Conservation (phyloP, 2,888 invertebrate species). For the Drosophila ezoana region DNA sequence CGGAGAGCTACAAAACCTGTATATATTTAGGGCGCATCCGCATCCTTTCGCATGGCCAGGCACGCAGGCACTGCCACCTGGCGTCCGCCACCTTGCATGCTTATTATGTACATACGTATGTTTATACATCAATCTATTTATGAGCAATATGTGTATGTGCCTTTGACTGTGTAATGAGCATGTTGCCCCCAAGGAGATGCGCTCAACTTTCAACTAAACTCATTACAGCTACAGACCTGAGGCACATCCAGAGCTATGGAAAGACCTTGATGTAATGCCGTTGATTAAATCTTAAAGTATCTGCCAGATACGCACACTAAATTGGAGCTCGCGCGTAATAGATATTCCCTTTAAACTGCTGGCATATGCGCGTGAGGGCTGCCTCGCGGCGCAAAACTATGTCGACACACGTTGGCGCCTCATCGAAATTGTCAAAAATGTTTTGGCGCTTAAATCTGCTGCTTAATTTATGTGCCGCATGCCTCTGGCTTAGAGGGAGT, state of each 20-base stretch:
- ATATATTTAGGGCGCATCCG: slow-evolving; percentile 55
- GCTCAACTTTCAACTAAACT: slow-evolving; percentile 44
- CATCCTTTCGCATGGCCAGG: slow-evolving; percentile 62
- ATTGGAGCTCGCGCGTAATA: slow-evolving; percentile 31
- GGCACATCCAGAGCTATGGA: slow-evolving; percentile 8
- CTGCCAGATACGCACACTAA: slow-evolving; percentile 41
- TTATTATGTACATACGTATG: slow-evolving; percentile 25
- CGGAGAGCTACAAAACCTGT: slow-evolving; percentile 38
- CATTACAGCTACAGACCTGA: slow-evolving; percentile 48
- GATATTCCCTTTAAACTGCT: slow-evolving; percentile 21
- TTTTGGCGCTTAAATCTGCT: slow-evolving; percentile 49
- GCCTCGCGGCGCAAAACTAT: slow-evolving; percentile 38
- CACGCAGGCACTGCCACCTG: slow-evolving; percentile 25
- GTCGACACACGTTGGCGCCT: slow-evolving; percentile 58
- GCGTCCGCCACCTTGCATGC: slow-evolving; percentile 48
- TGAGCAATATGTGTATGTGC: slow-evolving; percentile 36
- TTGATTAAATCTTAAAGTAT: slow-evolving; percentile 61
- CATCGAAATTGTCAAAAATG: slow-evolving; percentile 70
- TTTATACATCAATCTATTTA: slow-evolving; percentile 18
- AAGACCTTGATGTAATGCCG: slow-evolving; percentile 49
- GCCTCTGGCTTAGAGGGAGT: slow-evolving; percentile 6
- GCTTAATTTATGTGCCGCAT: slow-evolving; percentile 60
- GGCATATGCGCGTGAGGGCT: background rate
- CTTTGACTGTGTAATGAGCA: slow-evolving; percentile 64
- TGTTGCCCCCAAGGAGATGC: slow-evolving; percentile 38